Base-by-base conservation (phyloP, 2,888 invertebrate genomes). In the Eurytoma adleriae region DNA sequence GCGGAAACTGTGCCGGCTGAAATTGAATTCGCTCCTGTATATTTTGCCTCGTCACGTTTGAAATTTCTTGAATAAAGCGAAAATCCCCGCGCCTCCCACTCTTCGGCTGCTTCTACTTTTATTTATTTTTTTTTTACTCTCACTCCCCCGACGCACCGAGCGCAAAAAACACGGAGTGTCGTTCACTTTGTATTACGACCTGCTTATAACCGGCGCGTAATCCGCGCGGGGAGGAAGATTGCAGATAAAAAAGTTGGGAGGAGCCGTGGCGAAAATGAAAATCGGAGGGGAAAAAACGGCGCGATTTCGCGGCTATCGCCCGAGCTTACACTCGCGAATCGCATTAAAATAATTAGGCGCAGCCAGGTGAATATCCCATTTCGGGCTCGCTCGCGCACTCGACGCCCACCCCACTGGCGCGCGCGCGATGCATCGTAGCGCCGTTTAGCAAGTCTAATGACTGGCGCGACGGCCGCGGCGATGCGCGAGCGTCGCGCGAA, bases 311-410 rank as follows among this genome's bases (percentile, higher is more conserved):
- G 40, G 57, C 10, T 30, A 24, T 69, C 69, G 56, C 30, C 48
- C 12, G 61, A 5, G 20, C 18, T 18, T 16, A 72, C 78, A 77
- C 72, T 72, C 81, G 82, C 84, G 85, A 83, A 84, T 84, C 84
- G 84, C 85, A 86, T 86, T 85, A 86, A 86, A 88, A 88, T 88
- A 88, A 88, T 88, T 88, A 87, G 86, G 85, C 84, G 85, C 86
- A 86, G 85, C 84, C 85, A 85, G 82, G 83, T 84, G 84, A 84
- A 84, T 84, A 84, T 84, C 74, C 82, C 83, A 80, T 83, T 81
- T 83, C 83, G 68, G 40, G 40, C 40, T 40, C 40, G 40, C 40
- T 40, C 40, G 40, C 40, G 40, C 40, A 40, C 40, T 40, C 40
- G 10, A 40, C 62, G 56, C 79, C 66, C 16, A 16, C 40, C 16